A percentile compares a stretch with the other conserved stretches of the same genome.
phyloP scores from a whole-genome alignment of 2,888 invertebrate species.

The Chymomyza amoena region DNA sequence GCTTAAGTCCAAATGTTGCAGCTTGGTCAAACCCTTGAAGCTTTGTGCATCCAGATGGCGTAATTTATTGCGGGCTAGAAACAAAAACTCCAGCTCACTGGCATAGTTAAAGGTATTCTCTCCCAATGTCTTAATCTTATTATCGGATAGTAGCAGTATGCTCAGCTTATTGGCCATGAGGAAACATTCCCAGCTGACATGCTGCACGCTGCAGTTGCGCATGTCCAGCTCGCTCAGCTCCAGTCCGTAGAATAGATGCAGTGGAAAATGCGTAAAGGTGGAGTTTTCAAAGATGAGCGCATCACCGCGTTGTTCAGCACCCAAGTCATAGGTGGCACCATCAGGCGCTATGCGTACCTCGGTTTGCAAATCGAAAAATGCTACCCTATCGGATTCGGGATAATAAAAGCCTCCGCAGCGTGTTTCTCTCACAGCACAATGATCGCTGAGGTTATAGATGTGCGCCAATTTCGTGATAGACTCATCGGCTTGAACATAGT shows the following conservation, averaged over 20 bases:
- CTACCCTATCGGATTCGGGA: constrained; percentile 42
- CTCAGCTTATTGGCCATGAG: constrained; percentile 58
- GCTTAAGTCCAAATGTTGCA: constrained; percentile 67
- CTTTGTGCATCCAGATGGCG: constrained; percentile 48
- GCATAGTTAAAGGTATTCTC: constrained; percentile 61
- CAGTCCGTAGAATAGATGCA: constrained; percentile 67
- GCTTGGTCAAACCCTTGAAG: constrained; percentile 61
- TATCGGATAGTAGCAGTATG: constrained; percentile 67
- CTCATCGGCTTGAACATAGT: neutral
- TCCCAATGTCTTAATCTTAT: constrained; percentile 50
- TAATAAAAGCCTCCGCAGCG: constrained; percentile 60
- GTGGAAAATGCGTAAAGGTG: constrained; percentile 68
- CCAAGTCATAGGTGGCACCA: constrained; percentile 57
- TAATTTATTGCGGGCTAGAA: constrained; percentile 63
- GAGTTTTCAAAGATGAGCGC: constrained; percentile 60
- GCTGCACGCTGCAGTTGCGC: constrained; percentile 61
- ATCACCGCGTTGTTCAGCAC: constrained; percentile 19
- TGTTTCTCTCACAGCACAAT: constrained; percentile 27
- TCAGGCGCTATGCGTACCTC: constrained; percentile 54
- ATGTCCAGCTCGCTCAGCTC: constrained; percentile 69
- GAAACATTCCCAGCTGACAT: constrained; percentile 71
- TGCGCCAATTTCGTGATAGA: neutral
- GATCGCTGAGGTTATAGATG: constrained; percentile 36
- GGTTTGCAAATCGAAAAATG: constrained; percentile 60
- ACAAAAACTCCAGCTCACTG: constrained; percentile 65